These are phyloP conservation scores for Zoanthus gigantus DNA, from an alignment of 92 coral and sea anemone species.

Conservation along the genomic window DNA sequence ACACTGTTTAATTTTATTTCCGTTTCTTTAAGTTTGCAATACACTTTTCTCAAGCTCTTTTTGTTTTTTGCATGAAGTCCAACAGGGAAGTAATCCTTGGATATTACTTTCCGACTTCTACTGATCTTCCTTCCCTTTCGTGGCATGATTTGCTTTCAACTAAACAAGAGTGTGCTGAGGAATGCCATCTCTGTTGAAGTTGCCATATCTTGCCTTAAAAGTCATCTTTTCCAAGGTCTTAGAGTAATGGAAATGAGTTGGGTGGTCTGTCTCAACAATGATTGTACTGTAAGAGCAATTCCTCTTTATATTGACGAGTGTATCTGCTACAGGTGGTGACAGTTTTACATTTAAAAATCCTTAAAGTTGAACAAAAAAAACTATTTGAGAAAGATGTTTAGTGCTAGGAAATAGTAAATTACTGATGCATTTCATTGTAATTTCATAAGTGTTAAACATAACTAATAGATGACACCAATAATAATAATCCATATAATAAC, in stretches of 20 bases:
- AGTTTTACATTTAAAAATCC: not conserved
- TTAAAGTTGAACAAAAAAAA: not conserved
- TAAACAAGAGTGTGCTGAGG: conserved; percentile 34
- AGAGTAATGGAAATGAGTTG: conserved; percentile 14
- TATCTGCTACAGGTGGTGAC: conserved; percentile 28
- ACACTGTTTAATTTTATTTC: conserved; percentile 34
- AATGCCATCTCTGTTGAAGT: conserved; percentile 41
- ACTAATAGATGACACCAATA: conserved; percentile 2
- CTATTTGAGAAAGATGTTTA: conserved; percentile 43
- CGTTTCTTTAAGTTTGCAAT: conserved; percentile 46
- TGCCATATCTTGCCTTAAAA: conserved; percentile 40
- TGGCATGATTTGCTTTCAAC: conserved; percentile 23
- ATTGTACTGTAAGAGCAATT: conserved; percentile 39
- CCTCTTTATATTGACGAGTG: conserved; percentile 30
- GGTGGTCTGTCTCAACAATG: conserved; percentile 40
- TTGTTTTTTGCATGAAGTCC: conserved; percentile 52
- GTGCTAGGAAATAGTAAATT: conserved; percentile 27
- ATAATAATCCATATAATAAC: conserved; percentile 18
- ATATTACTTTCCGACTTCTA: conserved; percentile 43
- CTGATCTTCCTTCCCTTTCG: conserved; percentile 24
- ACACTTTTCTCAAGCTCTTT: conserved; percentile 46
- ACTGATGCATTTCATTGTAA: too few relatives aligned
- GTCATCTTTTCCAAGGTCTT: conserved; percentile 40
- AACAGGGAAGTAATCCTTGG: conserved; percentile 48
- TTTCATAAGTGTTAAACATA: not conserved